Percentiles rank a stretch among this genome's conserved stretches.
Conservation (phyloP, 2,113 vertebrate genomes). For the Dermatemys mawii region DNA sequence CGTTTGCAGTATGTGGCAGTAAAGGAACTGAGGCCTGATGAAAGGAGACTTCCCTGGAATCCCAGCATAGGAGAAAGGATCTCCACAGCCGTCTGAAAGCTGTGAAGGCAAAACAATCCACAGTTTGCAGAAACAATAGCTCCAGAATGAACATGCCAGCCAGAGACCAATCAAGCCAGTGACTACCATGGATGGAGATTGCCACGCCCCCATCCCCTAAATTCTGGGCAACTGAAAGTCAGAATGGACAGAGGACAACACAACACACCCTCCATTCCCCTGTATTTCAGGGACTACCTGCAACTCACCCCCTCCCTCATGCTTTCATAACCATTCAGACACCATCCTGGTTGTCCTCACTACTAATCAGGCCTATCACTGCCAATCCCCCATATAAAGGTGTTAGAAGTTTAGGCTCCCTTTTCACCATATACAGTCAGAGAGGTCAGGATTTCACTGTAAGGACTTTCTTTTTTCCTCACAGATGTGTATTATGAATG, state of each 20-base stretch:
- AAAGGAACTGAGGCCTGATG: not conserved
- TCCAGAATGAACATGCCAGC: constrained; percentile 63
- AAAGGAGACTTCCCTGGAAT: constrained; percentile 24
- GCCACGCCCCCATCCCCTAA: constrained; percentile 4
- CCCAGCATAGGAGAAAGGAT: not conserved
- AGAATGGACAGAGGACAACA: not conserved
- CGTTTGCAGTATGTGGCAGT: not conserved
- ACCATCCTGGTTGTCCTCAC: not conserved
- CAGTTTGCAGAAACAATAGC: constrained; percentile 35
- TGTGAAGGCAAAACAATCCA: constrained; percentile 37
- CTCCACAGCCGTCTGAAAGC: constrained; percentile 11
- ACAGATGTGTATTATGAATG: not conserved
- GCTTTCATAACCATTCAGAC: not conserved
- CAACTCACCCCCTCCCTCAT: not conserved
- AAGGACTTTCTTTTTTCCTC: accelerated
- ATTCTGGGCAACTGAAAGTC: not conserved
- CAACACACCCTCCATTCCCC: not conserved
- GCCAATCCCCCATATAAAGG: not conserved
- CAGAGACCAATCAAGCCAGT: constrained; percentile 42
- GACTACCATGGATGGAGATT: constrained; percentile 53
- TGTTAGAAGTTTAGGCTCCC: not conserved
- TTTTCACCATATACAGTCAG: not conserved
- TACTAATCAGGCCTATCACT: not conserved
- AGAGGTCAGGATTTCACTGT: not conserved
- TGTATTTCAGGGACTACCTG: not conserved